A percentile compares a stretch with the other conserved stretches of the same genome.
These are phyloP conservation scores for Poecilus cupreus DNA, from an alignment of 2,888 invertebrate species.

Conservation along the genomic window DNA sequence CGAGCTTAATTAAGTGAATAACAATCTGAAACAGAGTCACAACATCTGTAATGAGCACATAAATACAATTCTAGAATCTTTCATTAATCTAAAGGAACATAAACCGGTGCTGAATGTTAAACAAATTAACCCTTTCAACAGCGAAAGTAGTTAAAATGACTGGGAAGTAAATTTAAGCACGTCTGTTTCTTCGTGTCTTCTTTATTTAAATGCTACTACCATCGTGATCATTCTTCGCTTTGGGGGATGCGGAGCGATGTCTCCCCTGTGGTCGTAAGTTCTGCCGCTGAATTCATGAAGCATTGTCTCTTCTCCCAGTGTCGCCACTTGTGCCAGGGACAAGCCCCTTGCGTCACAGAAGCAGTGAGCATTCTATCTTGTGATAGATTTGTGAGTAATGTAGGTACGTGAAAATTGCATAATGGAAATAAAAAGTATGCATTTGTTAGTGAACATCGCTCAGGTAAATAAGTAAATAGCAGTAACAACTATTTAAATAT, in stretches of 20 bases:
- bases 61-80: not conserved
- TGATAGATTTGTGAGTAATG: not conserved
- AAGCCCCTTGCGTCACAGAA: not conserved
- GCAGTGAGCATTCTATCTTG: not conserved
- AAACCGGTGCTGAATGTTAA: slow-evolving; percentile 9
- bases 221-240: slow-evolving; percentile 46
- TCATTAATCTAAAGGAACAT: slow-evolving; percentile 1
- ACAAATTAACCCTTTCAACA: slow-evolving; percentile 46
- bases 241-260: not conserved
- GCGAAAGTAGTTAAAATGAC: not conserved
- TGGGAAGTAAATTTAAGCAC: slow-evolving; percentile 35
- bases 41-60: not conserved
- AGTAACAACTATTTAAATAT: no score
- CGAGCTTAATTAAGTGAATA: not conserved
- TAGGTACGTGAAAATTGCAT: not conserved
- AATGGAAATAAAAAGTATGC: not conserved
- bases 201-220: slow-evolving; percentile 47
- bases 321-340: not conserved
- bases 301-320: slow-evolving; percentile 30
- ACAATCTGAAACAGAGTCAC: not conserved
- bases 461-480: no score
- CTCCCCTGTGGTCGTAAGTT: slow-evolving; percentile 39
- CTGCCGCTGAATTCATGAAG: slow-evolving; percentile 44
- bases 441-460: no score
- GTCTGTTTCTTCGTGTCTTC: slow-evolving; percentile 48